Percentiles rank a stretch among this genome's conserved stretches.
These are phyloP conservation scores for Acleris laterana DNA, from an alignment of 2,888 invertebrate species.

Conservation along the genomic window DNA sequence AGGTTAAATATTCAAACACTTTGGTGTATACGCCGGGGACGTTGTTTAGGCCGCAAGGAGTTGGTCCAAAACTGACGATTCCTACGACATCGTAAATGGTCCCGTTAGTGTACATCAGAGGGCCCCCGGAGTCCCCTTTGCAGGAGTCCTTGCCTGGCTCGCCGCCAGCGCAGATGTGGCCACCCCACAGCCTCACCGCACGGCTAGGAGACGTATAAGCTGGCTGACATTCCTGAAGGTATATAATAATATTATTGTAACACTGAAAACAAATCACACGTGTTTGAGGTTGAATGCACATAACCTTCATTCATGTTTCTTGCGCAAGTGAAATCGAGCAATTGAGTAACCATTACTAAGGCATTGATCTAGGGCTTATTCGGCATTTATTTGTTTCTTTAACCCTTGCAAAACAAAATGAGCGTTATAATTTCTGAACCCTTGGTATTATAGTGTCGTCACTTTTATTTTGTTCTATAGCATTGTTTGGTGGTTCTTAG, in stretches of 20 bases:
- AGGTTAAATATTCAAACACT: conserved; percentile 82
- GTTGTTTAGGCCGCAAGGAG: conserved; percentile 83
- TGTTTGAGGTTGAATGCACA: background rate
- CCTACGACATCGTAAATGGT: conserved; percentile 66
- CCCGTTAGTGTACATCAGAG: conserved; percentile 77
- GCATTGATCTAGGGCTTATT: background rate
- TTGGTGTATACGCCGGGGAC: conserved; percentile 87
- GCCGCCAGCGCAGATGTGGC: conserved; percentile 85
- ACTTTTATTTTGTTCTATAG: background rate
- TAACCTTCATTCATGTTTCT: conserved; percentile 4
- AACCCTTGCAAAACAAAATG: too few relatives aligned
- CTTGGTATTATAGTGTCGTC: background rate
- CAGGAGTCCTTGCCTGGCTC: conserved; percentile 84
- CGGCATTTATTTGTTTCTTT: background rate
- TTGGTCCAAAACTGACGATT: conserved; percentile 86
- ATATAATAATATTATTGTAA: background rate
- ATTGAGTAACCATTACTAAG: background rate
- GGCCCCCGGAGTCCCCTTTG: conserved; percentile 87
- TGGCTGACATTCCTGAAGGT: conserved; percentile 52
- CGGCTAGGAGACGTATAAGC: conserved; percentile 45
- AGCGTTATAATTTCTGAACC: background rate
- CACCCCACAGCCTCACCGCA: conserved; percentile 49
- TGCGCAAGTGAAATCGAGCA: conserved; percentile 7
- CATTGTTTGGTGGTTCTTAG: background rate
- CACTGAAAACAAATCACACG: background rate